Base-by-base conservation (phyloP, 2,797 vertebrate genomes). In the Phoeniculus purpureus region DNA sequence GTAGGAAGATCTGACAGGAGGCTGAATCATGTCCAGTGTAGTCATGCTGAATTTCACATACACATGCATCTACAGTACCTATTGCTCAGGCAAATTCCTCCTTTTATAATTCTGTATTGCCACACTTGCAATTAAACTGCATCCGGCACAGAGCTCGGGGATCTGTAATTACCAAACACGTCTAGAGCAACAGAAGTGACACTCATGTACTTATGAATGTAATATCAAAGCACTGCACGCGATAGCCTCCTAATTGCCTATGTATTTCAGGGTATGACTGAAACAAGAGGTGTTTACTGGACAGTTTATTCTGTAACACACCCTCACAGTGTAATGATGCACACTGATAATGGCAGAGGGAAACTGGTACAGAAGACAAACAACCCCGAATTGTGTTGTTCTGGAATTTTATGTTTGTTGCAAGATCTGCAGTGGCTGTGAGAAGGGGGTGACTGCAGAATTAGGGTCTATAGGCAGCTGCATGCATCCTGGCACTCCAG, bases 51-150 rank as follows among this genome's bases (percentile, higher is more conserved):
- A 55, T 50, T 88, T 76, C 85, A 82, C 59, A 80, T 72, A 31
- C 26, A 14, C 76, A 62, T 47, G 47, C 60, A 71, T 56, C 67
- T 83, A 64, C 91, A 81, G 32, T 47, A 64, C 45, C 84, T 84
- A 89, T 89, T 91, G 94, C 89, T 95, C 92, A 87, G 74, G 75
- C 91, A 86, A 52, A 93, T 93, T 71, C 85, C 43, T 94, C 67
- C 87, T 86, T 94, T 92, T 92, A 81, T 89, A 92, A 93, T 89
- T 85, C 67, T 59, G 81, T 79, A 95, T 95, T 92, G 90, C 91
- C 77, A 92, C 92, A 90, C 85, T 90, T 80, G 84, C 80, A 92
- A 95, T 96, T 90, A 90, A 50, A 76, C 29, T 82, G 89, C 92
- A 96, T 94, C 95, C 61, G 60, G 76, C 75, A 76, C 31, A 43